These are phyloP conservation scores for Crotalus viridis DNA, from an alignment of 2,113 vertebrate genomes.

Conservation along the genomic window DNA sequence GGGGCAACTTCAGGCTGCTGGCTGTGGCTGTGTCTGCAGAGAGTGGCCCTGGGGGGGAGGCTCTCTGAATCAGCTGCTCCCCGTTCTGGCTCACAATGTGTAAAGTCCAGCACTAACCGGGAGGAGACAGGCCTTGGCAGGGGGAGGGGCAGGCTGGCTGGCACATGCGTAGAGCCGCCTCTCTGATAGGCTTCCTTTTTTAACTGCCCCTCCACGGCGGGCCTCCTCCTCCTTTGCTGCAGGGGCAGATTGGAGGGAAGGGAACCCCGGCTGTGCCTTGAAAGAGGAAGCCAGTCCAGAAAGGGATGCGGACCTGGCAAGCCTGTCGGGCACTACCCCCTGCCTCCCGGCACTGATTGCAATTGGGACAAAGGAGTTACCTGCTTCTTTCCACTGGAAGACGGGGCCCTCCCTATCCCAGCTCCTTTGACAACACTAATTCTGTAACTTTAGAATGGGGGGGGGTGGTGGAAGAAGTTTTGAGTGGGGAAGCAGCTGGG, in stretches of 20 bases:
- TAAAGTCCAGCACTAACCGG: constrained; percentile 55
- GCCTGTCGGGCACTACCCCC: fast-evolving
- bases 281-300: background rate
- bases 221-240: background rate
- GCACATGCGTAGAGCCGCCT: background rate
- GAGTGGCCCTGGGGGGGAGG: constrained; percentile 57
- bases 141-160: background rate
- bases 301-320: background rate
- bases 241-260: constrained; percentile 32
- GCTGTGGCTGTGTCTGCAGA: constrained; percentile 68
- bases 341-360: background rate
- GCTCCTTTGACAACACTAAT: background rate
- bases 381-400: background rate
- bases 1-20: constrained; percentile 74
- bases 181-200: background rate
- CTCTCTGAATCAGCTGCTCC: background rate
- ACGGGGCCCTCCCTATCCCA: too few species aligned
- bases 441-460: background rate
- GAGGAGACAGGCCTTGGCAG: background rate
- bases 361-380: background rate
- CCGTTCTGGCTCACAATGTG: constrained; percentile 9
- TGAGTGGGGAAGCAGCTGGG: background rate
- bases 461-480: background rate
- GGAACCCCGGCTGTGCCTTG: background rate
- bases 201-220: background rate